Conservation (phyloP, 1,140 invertebrate species). For the Mylabris phalerata region DNA sequence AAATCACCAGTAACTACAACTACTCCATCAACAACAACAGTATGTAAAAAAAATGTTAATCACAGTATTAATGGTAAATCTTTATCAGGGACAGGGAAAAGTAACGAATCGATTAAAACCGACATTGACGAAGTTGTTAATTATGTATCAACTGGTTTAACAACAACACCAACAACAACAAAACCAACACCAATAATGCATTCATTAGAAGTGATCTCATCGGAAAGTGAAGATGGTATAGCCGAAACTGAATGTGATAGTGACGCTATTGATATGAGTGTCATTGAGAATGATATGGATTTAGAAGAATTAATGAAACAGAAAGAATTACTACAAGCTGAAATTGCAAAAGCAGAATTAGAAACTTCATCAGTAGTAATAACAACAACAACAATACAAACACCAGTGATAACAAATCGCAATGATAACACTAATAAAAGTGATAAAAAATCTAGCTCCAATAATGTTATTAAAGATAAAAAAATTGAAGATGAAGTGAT, state of each 20-base stretch:
- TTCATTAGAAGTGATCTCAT: constrained; percentile 58
- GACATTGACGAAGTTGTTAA: constrained; percentile 29
- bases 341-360: constrained; percentile 52
- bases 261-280: constrained; percentile 61
- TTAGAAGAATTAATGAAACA: constrained; percentile 83
- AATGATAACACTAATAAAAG: constrained; percentile 16
- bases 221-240: constrained; percentile 59
- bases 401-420: constrained; percentile 2
- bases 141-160: constrained; percentile 32
- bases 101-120: constrained; percentile 19
- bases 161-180: constrained; percentile 2
- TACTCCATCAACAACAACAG: neutral
- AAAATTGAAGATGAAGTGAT: constrained; percentile 37
- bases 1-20: constrained; percentile 9
- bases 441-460: constrained; percentile 10
- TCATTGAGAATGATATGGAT: constrained; percentile 80
- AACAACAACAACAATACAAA: neutral
- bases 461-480: neutral
- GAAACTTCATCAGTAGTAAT: constrained; percentile 28
- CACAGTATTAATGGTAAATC: constrained; percentile 33
- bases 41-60: constrained; percentile 26
- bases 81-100: constrained; percentile 28
- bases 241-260: constrained; percentile 64
- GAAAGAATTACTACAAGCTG: constrained; percentile 64
- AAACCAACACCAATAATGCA: neutral